These are phyloP conservation scores for Trematomus loennbergii DNA, from an alignment of 2,113 vertebrate genomes.

Conservation along the genomic window DNA sequence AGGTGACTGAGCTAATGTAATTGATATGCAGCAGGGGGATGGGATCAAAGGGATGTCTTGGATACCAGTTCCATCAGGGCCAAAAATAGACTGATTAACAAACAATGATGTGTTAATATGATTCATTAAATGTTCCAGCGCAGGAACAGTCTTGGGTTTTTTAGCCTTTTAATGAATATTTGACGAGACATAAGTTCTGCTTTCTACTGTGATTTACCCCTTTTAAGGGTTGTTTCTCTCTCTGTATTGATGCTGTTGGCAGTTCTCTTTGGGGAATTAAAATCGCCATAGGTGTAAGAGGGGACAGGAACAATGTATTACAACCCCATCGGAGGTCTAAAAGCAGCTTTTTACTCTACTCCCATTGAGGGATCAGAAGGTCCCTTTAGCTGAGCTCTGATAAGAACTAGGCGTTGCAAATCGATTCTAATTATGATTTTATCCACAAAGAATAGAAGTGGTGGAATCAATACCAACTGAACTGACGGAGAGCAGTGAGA, in stretches of 20 bases:
- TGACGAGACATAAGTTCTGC: not conserved
- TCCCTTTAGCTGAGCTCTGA: conserved; percentile 24
- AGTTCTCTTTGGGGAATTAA: not conserved
- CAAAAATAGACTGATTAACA: conserved; percentile 75
- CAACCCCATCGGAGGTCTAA: conserved; percentile 11
- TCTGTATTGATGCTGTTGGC: not conserved
- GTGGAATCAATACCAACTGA: conserved; percentile 43
- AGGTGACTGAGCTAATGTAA: conserved; percentile 79
- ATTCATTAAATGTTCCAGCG: conserved; percentile 56
- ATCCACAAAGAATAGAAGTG: not conserved
- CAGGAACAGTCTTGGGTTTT: not conserved
- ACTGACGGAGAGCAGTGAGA: conserved; percentile 8
- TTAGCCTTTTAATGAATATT: not conserved
- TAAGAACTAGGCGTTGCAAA: conserved; percentile 17
- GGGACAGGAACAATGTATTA: not conserved
- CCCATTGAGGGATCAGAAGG: conserved; percentile 3
- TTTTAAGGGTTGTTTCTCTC: not conserved
- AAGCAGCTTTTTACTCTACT: conserved; percentile 3
- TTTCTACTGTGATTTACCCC: not conserved
- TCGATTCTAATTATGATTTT: conserved; percentile 52
- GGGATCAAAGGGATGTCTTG: conserved; percentile 72
- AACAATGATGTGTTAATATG: conserved; percentile 74
- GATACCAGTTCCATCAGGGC: conserved; percentile 56
- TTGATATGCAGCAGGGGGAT: conserved; percentile 68
- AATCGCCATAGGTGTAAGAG: not conserved